Evolutionary conservation across 2,888 invertebrate species (phyloP).

Genomic region (Lottia gigantea): DNA sequence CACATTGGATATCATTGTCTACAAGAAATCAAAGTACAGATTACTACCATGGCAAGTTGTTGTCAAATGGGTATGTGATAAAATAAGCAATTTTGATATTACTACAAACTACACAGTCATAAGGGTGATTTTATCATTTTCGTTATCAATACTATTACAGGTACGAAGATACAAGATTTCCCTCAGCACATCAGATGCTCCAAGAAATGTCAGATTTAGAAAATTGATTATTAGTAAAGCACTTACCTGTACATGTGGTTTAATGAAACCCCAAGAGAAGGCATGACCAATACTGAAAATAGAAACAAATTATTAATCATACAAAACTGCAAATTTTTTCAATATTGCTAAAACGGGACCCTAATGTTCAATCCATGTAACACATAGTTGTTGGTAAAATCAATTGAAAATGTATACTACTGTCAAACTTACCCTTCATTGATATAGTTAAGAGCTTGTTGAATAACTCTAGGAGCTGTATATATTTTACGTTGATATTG

Average conservation of each 20-base stretch:
- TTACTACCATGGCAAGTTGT: too few species aligned
- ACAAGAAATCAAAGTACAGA: slow-evolving; percentile 17
- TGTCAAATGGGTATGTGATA: too few species aligned
- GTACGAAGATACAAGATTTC: too few species aligned
- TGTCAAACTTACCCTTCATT: slow-evolving; percentile 59
- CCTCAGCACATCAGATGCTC: too few species aligned
- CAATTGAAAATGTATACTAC: not conserved
- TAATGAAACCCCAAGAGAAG: slow-evolving; percentile 94
- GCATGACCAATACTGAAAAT: slow-evolving; percentile 80
- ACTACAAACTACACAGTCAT: too few species aligned
- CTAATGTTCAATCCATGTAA: too few species aligned
- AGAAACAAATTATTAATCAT: not conserved
- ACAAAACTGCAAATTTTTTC: too few species aligned
- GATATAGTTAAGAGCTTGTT: slow-evolving; percentile 88
- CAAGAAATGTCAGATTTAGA: too few species aligned
- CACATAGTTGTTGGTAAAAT: not conserved
- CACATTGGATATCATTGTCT: slow-evolving; percentile 90
- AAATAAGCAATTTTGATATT: too few species aligned
- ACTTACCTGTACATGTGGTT: slow-evolving; percentile 86
- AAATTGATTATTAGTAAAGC: slow-evolving; percentile 3
- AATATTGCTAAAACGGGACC: too few species aligned
- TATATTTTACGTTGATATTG: slow-evolving; percentile 82
- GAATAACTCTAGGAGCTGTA: slow-evolving; percentile 90
- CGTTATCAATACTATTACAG: too few species aligned
- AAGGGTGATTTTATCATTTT: too few species aligned